Conservation (phyloP, 1,140 invertebrate species). For the Pectinophora gossypiella region DNA sequence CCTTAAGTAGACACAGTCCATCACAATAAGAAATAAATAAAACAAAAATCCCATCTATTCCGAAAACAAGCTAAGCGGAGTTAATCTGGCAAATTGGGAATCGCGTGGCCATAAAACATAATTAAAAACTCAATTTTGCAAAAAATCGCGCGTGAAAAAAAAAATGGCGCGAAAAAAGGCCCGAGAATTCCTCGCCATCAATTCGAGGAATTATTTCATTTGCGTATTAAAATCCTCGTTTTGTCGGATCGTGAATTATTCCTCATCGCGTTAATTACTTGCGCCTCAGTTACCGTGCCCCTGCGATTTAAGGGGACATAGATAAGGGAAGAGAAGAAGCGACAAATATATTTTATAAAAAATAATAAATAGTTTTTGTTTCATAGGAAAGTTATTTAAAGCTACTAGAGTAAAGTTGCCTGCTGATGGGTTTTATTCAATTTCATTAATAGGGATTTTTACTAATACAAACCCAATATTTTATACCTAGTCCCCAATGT, state of each 20-base stretch:
- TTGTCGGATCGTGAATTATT: slow-evolving; percentile 66
- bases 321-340: slow-evolving; percentile 5
- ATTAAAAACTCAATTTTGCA: slow-evolving; percentile 67
- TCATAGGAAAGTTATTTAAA: too few species aligned
- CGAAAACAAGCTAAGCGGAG: slow-evolving; percentile 12
- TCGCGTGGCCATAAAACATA: slow-evolving; percentile 70
- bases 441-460: too few species aligned
- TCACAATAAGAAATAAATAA: background rate
- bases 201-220: slow-evolving; percentile 73
- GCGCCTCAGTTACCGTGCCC: slow-evolving; percentile 39
- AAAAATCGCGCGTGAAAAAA: slow-evolving; percentile 40
- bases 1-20: too few species aligned
- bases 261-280: slow-evolving; percentile 61
- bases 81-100: slow-evolving; percentile 70
- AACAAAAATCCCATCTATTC: background rate
- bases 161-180: slow-evolving; percentile 41
- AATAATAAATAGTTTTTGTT: too few species aligned
- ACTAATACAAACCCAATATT: too few species aligned
- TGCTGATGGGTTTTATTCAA: too few species aligned
- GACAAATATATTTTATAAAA: background rate
- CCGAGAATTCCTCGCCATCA: slow-evolving; percentile 55
- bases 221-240: slow-evolving; percentile 71
- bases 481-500: too few species aligned
- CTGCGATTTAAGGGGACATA: slow-evolving; percentile 33
- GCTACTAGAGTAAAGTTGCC: too few species aligned